Percentiles rank a stretch among this genome's conserved stretches.
Conservation (phyloP, 2,888 invertebrate species). For the Philereme vetulata region DNA sequence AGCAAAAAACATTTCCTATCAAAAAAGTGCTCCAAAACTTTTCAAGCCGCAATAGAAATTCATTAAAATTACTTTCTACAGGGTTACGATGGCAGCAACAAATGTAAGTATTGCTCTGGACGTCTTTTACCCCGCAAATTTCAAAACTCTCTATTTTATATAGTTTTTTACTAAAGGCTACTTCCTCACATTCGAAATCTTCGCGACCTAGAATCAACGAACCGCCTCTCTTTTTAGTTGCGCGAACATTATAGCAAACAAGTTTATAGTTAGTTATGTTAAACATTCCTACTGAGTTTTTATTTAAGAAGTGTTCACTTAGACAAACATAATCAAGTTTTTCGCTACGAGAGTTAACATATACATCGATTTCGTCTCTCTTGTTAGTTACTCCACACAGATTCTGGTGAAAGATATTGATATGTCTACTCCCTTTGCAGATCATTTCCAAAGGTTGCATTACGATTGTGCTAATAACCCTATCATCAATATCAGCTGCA, state of each 20-base stretch:
- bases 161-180: slow-evolving; percentile 1
- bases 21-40: slow-evolving; percentile 9
- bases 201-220: background rate
- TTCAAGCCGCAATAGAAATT: background rate
- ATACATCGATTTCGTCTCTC: slow-evolving; percentile 4
- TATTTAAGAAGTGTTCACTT: slow-evolving; percentile 6
- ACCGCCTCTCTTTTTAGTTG: slow-evolving; percentile 4
- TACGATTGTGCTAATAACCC: too few relatives aligned
- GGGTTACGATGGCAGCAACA: slow-evolving; percentile 2
- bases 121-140: slow-evolving; percentile 2
- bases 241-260: background rate
- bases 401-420: slow-evolving; percentile 3
- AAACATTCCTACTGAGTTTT: background rate
- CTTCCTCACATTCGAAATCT: background rate
- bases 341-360: background rate
- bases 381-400: slow-evolving; percentile 6
- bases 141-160: slow-evolving; percentile 9
- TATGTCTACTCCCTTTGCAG: background rate
- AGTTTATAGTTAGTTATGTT: background rate
- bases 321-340: background rate
- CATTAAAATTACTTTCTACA: slow-evolving; percentile 1
- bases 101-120: background rate
- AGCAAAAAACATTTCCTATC: slow-evolving; percentile 4
- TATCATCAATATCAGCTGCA: background rate
- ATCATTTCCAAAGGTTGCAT: background rate